phyloP scores from a whole-genome alignment of 2,888 invertebrate species.

The Caenorhabditis plicata region DNA sequence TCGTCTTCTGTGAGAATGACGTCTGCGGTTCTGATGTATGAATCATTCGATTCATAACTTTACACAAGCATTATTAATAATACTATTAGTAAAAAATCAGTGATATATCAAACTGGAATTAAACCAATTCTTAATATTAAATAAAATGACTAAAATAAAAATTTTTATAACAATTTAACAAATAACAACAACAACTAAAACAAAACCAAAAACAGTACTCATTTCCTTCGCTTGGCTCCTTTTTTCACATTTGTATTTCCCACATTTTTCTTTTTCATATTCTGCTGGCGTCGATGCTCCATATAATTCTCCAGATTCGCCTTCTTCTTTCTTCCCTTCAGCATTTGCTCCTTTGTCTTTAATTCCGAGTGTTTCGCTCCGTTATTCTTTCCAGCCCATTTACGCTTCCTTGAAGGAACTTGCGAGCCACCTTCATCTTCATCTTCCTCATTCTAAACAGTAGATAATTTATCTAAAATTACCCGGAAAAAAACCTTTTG shows the following conservation, averaged over 20 bases:
- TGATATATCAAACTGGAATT: not conserved
- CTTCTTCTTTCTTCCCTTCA: conserved; percentile 45
- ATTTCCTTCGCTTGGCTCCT: too few species aligned
- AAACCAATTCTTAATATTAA: not conserved
- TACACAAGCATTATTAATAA: too few species aligned
- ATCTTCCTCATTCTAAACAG: conserved; percentile 9
- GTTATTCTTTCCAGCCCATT: conserved; percentile 14
- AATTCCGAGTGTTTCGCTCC: conserved; percentile 36
- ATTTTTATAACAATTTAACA: conserved; percentile 2
- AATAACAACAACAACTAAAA: not conserved
- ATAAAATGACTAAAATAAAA: conserved; percentile 2
- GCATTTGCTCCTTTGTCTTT: conserved; percentile 39
- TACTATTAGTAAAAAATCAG: too few species aligned
- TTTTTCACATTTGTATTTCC: conserved; percentile 4
- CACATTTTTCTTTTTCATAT: conserved; percentile 36
- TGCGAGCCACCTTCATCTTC: conserved; percentile 7
- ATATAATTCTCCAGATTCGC: conserved; percentile 55
- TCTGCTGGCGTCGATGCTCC: conserved; percentile 42
- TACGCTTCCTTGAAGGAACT: conserved; percentile 13
- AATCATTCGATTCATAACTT: conserved; percentile 29
- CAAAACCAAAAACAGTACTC: conserved; percentile 1
- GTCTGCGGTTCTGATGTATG: conserved; percentile 29
- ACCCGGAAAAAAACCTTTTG: too few species aligned
- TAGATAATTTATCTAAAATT: too few species aligned
- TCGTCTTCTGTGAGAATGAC: too few species aligned